Conservation (phyloP, 2,888 invertebrate species). For the Chrysolina haemoptera region DNA sequence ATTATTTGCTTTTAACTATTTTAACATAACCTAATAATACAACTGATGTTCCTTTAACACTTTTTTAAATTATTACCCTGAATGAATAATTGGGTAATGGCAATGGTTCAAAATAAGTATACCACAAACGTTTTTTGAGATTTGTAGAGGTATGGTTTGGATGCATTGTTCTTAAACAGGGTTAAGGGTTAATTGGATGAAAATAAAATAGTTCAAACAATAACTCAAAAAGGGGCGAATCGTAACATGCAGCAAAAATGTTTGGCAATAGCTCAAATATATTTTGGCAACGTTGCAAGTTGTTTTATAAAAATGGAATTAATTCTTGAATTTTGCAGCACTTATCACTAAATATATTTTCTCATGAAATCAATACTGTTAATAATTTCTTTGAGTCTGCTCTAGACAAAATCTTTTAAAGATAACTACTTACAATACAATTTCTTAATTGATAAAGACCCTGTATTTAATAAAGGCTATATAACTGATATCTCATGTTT, state of each 20-base stretch:
- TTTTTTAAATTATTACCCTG: slow-evolving; percentile 61
- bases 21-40: slow-evolving; percentile 51
- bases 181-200: neutral
- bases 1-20: slow-evolving; percentile 52
- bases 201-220: slow-evolving; percentile 10
- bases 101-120: slow-evolving; percentile 7
- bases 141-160: slow-evolving; percentile 10
- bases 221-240: slow-evolving; percentile 10
- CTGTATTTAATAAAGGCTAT: slow-evolving; percentile 70
- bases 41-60: slow-evolving; percentile 30
- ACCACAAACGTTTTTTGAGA: neutral
- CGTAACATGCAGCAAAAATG: slow-evolving; percentile 30
- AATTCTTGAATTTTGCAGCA: slow-evolving; percentile 49
- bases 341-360: slow-evolving; percentile 56
- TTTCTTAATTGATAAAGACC: slow-evolving; percentile 69
- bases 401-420: slow-evolving; percentile 62
- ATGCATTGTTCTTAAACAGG: neutral
- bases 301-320: slow-evolving; percentile 39
- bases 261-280: slow-evolving; percentile 23
- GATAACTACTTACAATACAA: slow-evolving; percentile 65
- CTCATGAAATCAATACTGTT: slow-evolving; percentile 66
- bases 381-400: slow-evolving; percentile 58
- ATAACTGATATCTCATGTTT: slow-evolving; percentile 67
- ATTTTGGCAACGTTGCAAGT: slow-evolving; percentile 12
- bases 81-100: slow-evolving; percentile 46